Evolutionary conservation across 2,113 vertebrate genomes (phyloP), one percentile per base, ranked within the genome.

Genomic region (Nycticryphes semicollaris): DNA sequence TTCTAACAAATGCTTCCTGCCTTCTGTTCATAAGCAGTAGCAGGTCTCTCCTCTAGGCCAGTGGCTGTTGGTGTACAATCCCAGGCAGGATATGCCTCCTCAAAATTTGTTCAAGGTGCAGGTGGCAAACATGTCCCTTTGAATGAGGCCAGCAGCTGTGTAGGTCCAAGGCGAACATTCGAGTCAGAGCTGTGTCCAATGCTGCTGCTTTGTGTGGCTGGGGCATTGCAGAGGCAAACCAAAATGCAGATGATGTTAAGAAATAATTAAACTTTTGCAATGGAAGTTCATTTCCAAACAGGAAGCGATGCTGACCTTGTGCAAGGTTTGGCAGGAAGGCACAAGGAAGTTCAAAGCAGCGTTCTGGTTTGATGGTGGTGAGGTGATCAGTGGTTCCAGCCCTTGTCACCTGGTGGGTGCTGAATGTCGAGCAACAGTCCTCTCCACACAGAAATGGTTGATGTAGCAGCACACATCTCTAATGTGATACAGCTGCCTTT

Each of bases 21-120:
- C 62, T 47, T 53, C 62, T 19, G 2, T 69, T 80, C 50, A 1
- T 12, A 24, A 59, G 84, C 0, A 0, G 43, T 14, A 39, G 27
- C 41, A 74, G 18, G 19, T 54, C n/a, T 50, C 30, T 87, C 28
- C 43, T 57, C 39, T 37, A 68, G 78, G 35, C 67, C 60, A 62
- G 43, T 19, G 19, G 51, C 75, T 48, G 45, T 41, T 69, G 63
- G 10, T 24, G 1, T 21, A 54, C 4, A 1, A 39, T 57, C 30
- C 70, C n/a, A 6, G 30, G 39, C 24, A 43, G 59, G 41, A 81
- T 18, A 2, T 16, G n/a, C 45, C 54, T 77, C 35, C 53, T 93
- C 66, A 74, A 89, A 59, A 56, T n/a, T 15, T 66, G 35, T 39
- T 63, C 43, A 18, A 57, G 63, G 59, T 89, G 45, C 76, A 81